Evolutionary conservation across 2,113 vertebrate genomes (phyloP), one percentile per base, ranked within the genome.

Genomic region (Oreotrochilus melanogaster): DNA sequence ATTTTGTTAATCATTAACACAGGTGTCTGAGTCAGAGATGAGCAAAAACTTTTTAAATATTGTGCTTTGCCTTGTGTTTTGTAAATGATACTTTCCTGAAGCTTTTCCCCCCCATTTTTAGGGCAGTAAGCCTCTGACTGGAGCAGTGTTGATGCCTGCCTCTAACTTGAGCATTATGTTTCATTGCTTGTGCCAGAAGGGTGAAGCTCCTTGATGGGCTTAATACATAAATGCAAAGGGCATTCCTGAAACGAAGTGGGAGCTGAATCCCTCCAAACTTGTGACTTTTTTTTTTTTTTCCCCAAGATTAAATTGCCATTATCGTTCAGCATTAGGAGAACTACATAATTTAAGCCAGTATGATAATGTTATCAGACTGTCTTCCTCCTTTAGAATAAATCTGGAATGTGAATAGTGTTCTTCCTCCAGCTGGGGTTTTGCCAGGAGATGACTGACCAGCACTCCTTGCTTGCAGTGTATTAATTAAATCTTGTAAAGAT

Each of bases 371-470:
- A 88, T 70, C 84, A 72, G 70, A 57, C 86, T 61, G 62, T 66
- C 87, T 94, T 89, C 51, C 72, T 96, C 74, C 93, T 94, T 92
- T 69, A 84, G 67, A 91, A 35, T 93, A 88, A 94, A 92, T 86
- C 28, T 88, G 78, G 81, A 94, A 94, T 78, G 66, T 58, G 88
- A 72, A 51, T 60, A 64, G 69, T 92, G 14, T 60, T 87, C 42
- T 73, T 88, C 21, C 39, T 93, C 43, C 93, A 82, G 61, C 43
- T 87, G 89, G 84, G 33, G 12, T 76, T 82, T 92, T 82, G 79
- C 89, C 78, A 85, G 71, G 62, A 86, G 89, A 39, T 69, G 72
- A 15, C 69, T 65, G 67, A 78, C 51, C 51, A 43, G 47, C 84
- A 43, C 79, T 92, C 53, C 74, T 86, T 76, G 54, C 66, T 94